Percentiles rank a stretch among this genome's conserved stretches.
phyloP scores from a whole-genome alignment of 2,113 vertebrate genomes.

The Callocephalon fimbriatum region DNA sequence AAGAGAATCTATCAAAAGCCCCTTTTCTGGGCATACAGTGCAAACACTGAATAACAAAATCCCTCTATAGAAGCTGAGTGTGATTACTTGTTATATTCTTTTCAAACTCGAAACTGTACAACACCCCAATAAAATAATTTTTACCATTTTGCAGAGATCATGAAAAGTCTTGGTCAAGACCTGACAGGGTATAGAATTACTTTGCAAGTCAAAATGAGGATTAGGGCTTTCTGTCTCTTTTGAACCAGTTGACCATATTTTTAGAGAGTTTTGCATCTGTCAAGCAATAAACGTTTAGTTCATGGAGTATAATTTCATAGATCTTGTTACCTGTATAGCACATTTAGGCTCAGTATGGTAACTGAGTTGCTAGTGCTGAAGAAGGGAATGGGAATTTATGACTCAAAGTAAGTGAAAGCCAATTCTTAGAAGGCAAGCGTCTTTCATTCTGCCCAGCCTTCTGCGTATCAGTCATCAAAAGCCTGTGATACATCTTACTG shows the following conservation, averaged over 20 bases:
- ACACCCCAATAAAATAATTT: not conserved
- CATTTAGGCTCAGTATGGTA: not conserved
- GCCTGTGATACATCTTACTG: not conserved
- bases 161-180: not conserved
- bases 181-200: not conserved
- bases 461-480: not conserved
- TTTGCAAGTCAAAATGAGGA: not conserved
- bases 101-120: not conserved
- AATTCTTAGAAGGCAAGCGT: not conserved
- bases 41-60: not conserved
- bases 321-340: not conserved
- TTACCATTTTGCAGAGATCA: not conserved
- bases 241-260: not conserved
- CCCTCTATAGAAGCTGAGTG: not conserved
- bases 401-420: not conserved
- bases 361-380: not conserved
- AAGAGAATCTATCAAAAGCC: not conserved
- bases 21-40: not conserved
- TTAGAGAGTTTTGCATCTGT: not conserved
- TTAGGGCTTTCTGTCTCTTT: not conserved
- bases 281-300: not conserved
- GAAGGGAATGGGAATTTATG: not conserved
- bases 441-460: not conserved
- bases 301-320: not conserved
- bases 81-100: not conserved